A percentile compares a stretch with the other conserved stretches of the same genome.
phyloP scores from a whole-genome alignment of 2,797 vertebrate species.

The Enteromius viviparus region DNA sequence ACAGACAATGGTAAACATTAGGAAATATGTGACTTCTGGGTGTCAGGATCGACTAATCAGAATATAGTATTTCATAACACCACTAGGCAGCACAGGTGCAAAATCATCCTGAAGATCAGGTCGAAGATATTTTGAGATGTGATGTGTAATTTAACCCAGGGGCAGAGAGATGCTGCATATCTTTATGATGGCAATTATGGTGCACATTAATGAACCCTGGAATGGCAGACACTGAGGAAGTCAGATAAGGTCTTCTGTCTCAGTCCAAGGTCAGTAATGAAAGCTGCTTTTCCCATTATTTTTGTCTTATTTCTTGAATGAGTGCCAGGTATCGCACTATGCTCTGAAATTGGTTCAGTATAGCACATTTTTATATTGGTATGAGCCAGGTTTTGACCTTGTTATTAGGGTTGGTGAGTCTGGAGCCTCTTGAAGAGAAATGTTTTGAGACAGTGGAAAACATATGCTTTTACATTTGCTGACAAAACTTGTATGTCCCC shows the following conservation, averaged over 20 bases:
- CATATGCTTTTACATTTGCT: neutral
- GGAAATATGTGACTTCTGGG: neutral
- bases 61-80: neutral
- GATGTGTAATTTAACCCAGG: neutral
- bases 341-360: slow-evolving; percentile 15
- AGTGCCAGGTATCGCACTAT: slow-evolving; percentile 11
- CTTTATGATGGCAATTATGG: slow-evolving; percentile 6
- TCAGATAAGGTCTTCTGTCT: slow-evolving; percentile 20
- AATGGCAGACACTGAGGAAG: neutral
- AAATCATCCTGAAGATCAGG: neutral
- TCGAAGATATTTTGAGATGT: neutral
- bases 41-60: neutral
- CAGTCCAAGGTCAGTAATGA: slow-evolving; percentile 39
- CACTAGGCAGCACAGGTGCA: neutral
- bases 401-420: neutral
- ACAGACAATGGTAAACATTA: neutral
- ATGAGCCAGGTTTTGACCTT: slow-evolving; percentile 9
- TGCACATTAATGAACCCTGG: slow-evolving; percentile 28
- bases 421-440: neutral
- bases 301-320: slow-evolving; percentile 31
- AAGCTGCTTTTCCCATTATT: slow-evolving; percentile 13
- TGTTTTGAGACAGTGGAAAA: neutral
- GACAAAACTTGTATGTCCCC: neutral
- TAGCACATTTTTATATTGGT: neutral
- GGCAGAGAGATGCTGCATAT: neutral